Conservation (phyloP, 2,797 vertebrate genomes). For the Notolabrus celidotus region DNA sequence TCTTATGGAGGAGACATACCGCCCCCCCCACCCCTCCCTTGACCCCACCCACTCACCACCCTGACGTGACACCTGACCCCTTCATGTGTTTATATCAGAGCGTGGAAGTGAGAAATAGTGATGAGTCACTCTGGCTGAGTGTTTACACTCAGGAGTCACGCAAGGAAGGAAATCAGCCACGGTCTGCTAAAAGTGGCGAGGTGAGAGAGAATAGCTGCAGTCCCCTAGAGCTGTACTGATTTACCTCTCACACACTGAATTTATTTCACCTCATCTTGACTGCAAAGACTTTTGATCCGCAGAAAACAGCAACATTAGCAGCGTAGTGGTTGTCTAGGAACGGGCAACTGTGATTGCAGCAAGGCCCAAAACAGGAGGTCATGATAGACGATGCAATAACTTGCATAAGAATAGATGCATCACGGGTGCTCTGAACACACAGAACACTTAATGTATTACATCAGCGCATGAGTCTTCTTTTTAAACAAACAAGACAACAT, state of each 20-base stretch:
- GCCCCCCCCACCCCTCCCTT: constrained; percentile 31
- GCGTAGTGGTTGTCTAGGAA: constrained; percentile 14
- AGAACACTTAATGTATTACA: too few species aligned
- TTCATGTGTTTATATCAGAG: constrained; percentile 83
- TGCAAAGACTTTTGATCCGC: constrained; percentile 37
- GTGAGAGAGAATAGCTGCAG: constrained; percentile 81
- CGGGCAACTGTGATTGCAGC: constrained; percentile 1
- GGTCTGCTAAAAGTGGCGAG: constrained; percentile 84
- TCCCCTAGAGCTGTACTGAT: constrained; percentile 65
- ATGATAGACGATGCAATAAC: not conserved
- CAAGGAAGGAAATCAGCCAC: constrained; percentile 87
- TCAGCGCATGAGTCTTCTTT: too few species aligned
- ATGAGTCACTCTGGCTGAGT: constrained; percentile 84
- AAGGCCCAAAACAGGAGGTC: constrained; percentile 10
- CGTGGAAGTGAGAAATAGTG: constrained; percentile 86
- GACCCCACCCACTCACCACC: constrained; percentile 71
- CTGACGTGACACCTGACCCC: constrained; percentile 82
- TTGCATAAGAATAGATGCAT: not conserved
- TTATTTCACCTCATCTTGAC: constrained; percentile 62
- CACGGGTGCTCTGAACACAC: too few species aligned
- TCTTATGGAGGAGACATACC: constrained; percentile 70
- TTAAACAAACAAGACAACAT: too few species aligned
- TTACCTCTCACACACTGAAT: constrained; percentile 66
- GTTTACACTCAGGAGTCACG: constrained; percentile 86
- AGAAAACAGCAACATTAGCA: constrained; percentile 45